Conservation (phyloP, 1,140 invertebrate species). For the Drosophila simulans region DNA sequence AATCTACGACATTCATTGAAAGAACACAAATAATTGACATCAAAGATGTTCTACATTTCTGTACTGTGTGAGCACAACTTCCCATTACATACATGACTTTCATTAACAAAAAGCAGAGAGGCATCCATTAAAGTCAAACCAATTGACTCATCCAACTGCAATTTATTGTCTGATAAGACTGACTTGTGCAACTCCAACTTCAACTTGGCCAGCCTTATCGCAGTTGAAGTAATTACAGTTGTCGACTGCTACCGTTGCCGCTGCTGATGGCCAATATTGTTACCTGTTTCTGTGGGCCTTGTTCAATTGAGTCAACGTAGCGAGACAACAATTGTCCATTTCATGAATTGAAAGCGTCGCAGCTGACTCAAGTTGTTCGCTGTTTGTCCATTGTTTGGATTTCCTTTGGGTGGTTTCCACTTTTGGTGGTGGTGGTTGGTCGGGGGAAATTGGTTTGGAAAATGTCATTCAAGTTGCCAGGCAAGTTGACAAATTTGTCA, state of each 20-base stretch:
- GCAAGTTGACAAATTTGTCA: slow-evolving; percentile 77
- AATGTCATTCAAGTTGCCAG: slow-evolving; percentile 79
- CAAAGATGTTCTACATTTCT: no score
- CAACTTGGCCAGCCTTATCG: slow-evolving; percentile 36
- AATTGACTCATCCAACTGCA: slow-evolving; percentile 32
- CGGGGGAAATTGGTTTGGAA: slow-evolving; percentile 49
- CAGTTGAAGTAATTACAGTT: slow-evolving; percentile 68
- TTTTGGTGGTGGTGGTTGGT: neutral
- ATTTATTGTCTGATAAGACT: slow-evolving; percentile 46
- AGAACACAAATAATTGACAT: no score
- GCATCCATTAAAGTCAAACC: neutral
- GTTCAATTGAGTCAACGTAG: slow-evolving; percentile 42
- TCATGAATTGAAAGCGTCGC: slow-evolving; percentile 70
- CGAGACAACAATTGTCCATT: slow-evolving; percentile 78
- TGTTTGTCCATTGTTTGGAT: slow-evolving; percentile 65
- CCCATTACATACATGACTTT: no score
- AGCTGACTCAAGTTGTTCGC: slow-evolving; percentile 12
- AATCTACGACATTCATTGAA: no score
- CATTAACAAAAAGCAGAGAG: no score
- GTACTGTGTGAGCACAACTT: no score
- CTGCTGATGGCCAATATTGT: slow-evolving; percentile 22
- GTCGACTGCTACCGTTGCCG: slow-evolving; percentile 38
- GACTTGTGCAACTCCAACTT: slow-evolving; percentile 42
- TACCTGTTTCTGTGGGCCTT: slow-evolving; percentile 24
- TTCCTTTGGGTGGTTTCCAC: slow-evolving; percentile 29